Evolutionary conservation across 2,888 invertebrate genomes (phyloP), one percentile per base, ranked within the genome.

Genomic region (Sepioteuthis lessoniana): DNA sequence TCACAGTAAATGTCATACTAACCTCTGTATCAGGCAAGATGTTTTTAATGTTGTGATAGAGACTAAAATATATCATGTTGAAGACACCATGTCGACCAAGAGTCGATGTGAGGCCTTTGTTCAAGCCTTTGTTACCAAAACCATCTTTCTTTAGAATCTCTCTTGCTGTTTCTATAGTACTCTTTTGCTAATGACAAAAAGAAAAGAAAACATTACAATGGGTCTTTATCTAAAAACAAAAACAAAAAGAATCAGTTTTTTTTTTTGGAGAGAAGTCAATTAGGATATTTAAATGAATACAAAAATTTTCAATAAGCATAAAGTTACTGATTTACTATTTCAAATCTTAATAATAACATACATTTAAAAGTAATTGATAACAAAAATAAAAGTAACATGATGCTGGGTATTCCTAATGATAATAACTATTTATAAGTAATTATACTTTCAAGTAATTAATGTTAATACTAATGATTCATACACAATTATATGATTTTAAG

Each of bases 61-160:
- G 98, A 76, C 99, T 99, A 97, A 99, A 99, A 97, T 99, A 99
- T 93, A 99, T 98, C 98, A 98, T 98, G 97, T 99, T 99, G 97
- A 99, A 99, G 13, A 98, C 98, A 0, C 98, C 99, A 97, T 99
- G 99, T 95, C 99, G 98, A 19, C 98, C 98, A 96, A 99, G 98
- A 1, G 99, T 99, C 0, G 99, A 98, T 0, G 98, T 98, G 0
- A 99, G 97, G 2, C 99, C 99, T 97, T 98, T 98, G 96, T 98
- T 98, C 0, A 99, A 97, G 0, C 99, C 99, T 95, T 97, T 97
- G 0, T 98, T 98, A 0, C 99, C 99, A 38, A 99, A 97, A 0
- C 99, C 99, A 96, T 97, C 96, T n/a, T 98, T 98, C 94, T 98
- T 97, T 0, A 99, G 97, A 94, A 99, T 99, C 95, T 98, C 98